Percentiles rank a stretch among this genome's conserved stretches.
phyloP scores from a whole-genome alignment of 2,113 vertebrate genomes.

The Brachyistius frenatus region DNA sequence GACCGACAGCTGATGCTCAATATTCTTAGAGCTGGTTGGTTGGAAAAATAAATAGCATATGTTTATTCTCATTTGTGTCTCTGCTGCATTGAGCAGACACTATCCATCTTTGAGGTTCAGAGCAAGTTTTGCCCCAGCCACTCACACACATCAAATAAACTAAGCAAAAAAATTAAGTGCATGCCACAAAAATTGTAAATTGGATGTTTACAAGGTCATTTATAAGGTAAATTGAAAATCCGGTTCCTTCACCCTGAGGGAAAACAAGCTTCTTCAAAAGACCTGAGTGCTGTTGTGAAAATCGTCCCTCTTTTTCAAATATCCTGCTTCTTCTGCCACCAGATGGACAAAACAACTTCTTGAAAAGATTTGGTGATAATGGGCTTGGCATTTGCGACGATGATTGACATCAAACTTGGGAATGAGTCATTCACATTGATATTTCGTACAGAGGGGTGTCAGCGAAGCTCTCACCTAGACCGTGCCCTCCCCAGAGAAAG shows the following conservation, averaged over 20 bases:
- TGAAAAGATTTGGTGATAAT: constrained; percentile 82
- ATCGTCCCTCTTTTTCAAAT: constrained; percentile 61
- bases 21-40: constrained; percentile 4
- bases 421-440: constrained; percentile 85
- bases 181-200: constrained; percentile 28
- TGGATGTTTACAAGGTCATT: constrained; percentile 60
- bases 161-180: background rate
- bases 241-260: constrained; percentile 12
- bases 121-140: constrained; percentile 7
- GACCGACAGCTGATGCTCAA: constrained; percentile 26
- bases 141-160: background rate
- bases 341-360: constrained; percentile 79
- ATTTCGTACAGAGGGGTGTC: constrained; percentile 79
- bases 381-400: constrained; percentile 84
- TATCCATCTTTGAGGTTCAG: background rate
- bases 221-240: constrained; percentile 43
- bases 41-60: constrained; percentile 16
- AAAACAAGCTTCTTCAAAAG: constrained; percentile 51
- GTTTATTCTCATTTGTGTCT: constrained; percentile 22
- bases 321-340: constrained; percentile 49
- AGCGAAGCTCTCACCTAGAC: constrained; percentile 65
- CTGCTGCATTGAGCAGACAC: constrained; percentile 20
- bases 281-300: constrained; percentile 38
- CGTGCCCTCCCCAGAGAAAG: constrained; percentile 46
- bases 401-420: constrained; percentile 83